These are phyloP conservation scores for Gymnarchus niloticus DNA, from an alignment of 2,113 vertebrate genomes.

Conservation along the genomic window DNA sequence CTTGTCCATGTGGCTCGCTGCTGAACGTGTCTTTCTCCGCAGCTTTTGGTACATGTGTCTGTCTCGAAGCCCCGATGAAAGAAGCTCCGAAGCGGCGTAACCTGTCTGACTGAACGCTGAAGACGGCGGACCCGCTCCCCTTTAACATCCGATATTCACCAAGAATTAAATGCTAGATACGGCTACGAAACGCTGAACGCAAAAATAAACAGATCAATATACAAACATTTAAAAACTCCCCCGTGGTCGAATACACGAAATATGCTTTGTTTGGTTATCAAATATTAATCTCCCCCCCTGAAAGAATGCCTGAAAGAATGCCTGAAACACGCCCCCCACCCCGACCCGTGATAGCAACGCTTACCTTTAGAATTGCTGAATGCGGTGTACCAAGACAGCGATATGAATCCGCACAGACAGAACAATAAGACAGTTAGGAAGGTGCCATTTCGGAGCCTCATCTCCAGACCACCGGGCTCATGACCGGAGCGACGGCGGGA, in stretches of 20 bases:
- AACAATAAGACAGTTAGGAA: conserved; percentile 90
- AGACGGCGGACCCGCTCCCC: neutral
- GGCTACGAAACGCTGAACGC: neutral
- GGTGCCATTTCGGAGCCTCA: conserved; percentile 90
- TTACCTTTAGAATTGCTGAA: conserved; percentile 93
- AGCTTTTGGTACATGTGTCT: neutral
- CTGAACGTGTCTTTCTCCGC: neutral
- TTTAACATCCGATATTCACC: neutral
- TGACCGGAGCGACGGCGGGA: conserved; percentile 59
- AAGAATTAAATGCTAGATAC: neutral
- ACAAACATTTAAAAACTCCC: neutral
- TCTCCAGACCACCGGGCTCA: conserved; percentile 70
- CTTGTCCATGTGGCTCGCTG: neutral
- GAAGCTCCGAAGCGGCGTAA: neutral
- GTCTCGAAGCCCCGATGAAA: neutral
- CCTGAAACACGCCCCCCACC: conserved; percentile 12
- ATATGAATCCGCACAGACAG: conserved; percentile 87
- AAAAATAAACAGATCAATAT: no score
- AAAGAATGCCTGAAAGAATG: no score
- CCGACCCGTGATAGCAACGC: neutral
- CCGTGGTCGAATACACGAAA: neutral
- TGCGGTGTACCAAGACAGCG: conserved; percentile 93
- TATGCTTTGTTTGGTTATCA: neutral
- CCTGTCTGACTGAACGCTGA: conserved; percentile 17
- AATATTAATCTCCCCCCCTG: neutral